phyloP scores from a whole-genome alignment of 1,140 invertebrate genomes.

The Drosophila littoralis region DNA sequence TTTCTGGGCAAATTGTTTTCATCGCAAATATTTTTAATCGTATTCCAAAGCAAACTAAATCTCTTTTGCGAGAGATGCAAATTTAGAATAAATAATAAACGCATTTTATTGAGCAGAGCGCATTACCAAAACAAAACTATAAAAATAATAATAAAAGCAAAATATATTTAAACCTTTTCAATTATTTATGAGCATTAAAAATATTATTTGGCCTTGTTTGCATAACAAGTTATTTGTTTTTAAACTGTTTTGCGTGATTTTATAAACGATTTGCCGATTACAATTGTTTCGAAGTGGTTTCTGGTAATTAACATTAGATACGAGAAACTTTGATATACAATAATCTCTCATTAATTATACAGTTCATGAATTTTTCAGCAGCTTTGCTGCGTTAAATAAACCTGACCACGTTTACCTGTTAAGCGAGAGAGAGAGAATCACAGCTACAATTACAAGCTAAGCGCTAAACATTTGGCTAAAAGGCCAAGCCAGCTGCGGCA shows the following conservation, averaged over 20 bases:
- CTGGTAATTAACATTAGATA: conserved; percentile 12
- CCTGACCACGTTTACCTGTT: conserved; percentile 33
- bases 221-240: not conserved
- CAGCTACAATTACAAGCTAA: conserved; percentile 62
- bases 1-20: conserved; percentile 16
- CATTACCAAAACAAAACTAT: not conserved
- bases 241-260: not conserved
- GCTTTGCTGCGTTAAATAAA: conserved; percentile 12
- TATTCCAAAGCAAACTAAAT: not conserved
- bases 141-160: not conserved
- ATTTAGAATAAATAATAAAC: not conserved
- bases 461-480: conserved; percentile 58
- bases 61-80: not conserved
- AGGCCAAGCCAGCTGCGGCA: conserved; percentile 46
- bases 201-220: not conserved
- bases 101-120: too few relatives aligned
- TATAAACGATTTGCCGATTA: not conserved
- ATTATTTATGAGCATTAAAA: not conserved
- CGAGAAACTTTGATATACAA: conserved; percentile 14
- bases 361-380: conserved; percentile 37
- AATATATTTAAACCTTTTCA: not conserved
- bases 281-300: conserved; percentile 10
- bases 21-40: not conserved
- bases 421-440: conserved; percentile 43
- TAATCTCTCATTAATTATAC: conserved; percentile 40